Conservation (phyloP, 2,797 vertebrate genomes). For the Todus mexicanus region DNA sequence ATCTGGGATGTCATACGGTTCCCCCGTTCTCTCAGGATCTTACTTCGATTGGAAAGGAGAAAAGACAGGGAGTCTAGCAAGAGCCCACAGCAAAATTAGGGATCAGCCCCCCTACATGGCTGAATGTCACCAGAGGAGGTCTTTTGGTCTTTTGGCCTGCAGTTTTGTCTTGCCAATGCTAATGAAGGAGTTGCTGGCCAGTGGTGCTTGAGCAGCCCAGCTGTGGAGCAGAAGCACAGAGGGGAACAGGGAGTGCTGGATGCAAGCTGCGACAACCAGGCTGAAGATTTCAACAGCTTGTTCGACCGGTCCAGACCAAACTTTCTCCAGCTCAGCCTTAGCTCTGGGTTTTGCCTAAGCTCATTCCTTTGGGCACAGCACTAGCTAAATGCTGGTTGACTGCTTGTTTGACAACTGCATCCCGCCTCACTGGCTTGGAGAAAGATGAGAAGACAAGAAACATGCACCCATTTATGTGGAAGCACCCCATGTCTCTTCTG, state of each 20-base stretch:
- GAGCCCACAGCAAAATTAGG: background rate
- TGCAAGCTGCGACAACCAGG: background rate
- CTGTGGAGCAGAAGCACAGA: background rate
- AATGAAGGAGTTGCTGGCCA: background rate
- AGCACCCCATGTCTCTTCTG: background rate
- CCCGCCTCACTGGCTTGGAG: accelerated
- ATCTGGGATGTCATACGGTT: background rate
- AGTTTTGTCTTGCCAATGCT: background rate
- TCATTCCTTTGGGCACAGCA: background rate
- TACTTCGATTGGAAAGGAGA: background rate
- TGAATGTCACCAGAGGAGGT: accelerated
- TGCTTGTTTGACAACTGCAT: background rate
- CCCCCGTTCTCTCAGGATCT: background rate
- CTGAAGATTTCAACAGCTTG: background rate
- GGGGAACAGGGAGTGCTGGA: background rate
- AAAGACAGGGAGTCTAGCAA: background rate
- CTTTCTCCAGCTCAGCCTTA: background rate
- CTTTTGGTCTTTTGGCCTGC: background rate
- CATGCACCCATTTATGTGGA: background rate
- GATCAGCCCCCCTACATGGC: background rate
- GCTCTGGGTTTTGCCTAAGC: background rate
- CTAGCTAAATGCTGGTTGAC: background rate
- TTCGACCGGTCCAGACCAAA: background rate
- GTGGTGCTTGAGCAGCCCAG: background rate
- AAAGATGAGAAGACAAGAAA: background rate